Evolutionary conservation across 2,113 vertebrate genomes (phyloP).

Genomic region (Eidolon helvum): DNA sequence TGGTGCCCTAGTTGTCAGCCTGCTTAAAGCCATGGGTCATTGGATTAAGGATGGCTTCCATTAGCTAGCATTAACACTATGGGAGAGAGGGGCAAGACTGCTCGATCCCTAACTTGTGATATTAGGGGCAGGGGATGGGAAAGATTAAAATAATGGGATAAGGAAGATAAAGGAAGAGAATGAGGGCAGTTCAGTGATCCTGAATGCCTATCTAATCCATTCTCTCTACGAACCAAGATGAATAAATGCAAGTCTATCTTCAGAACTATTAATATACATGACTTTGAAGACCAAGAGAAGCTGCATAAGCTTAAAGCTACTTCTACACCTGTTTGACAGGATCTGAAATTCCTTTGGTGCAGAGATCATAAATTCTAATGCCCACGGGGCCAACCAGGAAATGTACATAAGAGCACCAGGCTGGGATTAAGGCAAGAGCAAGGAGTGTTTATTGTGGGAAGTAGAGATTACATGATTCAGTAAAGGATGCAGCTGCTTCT

Average conservation of each 20-base stretch:
- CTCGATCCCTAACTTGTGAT: neutral
- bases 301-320: neutral
- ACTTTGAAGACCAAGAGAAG: slow-evolving; percentile 19
- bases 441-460: neutral
- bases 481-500: neutral
- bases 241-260: neutral
- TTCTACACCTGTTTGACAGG: neutral
- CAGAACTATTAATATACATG: neutral
- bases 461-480: neutral
- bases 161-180: neutral
- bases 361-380: neutral
- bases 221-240: neutral
- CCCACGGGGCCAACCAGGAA: neutral
- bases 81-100: neutral
- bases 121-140: neutral
- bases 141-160: neutral
- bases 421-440: neutral
- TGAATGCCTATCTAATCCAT: neutral
- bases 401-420: neutral
- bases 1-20: neutral
- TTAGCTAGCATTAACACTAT: neutral
- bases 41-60: neutral
- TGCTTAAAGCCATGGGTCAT: neutral
- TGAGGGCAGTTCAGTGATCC: neutral
- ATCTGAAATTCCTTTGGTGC: neutral